A percentile compares a stretch with the other conserved stretches of the same genome.
Evolutionary conservation across 2,113 vertebrate species (phyloP).

Genomic region (Hydropotes inermis): DNA sequence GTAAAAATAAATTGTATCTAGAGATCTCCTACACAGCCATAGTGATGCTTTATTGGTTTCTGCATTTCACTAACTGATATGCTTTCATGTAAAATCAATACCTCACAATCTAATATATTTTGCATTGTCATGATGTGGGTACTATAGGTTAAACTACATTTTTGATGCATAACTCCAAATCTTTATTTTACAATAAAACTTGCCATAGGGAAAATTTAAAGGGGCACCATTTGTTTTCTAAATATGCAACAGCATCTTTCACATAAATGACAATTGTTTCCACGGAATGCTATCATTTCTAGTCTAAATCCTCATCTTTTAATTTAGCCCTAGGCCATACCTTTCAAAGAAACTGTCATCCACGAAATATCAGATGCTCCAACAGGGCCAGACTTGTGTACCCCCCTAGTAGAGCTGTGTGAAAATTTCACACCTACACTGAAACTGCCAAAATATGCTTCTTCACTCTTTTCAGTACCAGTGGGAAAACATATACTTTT

Average conservation of each 20-base stretch:
- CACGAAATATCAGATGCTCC: constrained; percentile 79
- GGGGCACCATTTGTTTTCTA: constrained; percentile 71
- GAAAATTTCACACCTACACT: constrained; percentile 74
- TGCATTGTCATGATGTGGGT: constrained; percentile 71
- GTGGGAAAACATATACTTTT: constrained; percentile 72
- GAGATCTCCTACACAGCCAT: constrained; percentile 74
- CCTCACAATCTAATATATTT: constrained; percentile 77
- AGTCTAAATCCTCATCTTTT: constrained; percentile 79
- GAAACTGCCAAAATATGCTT: constrained; percentile 73
- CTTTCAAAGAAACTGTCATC: constrained; percentile 81
- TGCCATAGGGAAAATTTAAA: constrained; percentile 73
- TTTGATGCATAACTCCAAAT: constrained; percentile 61
- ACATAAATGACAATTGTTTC: constrained; percentile 80
- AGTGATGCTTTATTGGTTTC: constrained; percentile 81
- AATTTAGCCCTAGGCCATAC: constrained; percentile 83
- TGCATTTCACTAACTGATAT: constrained; percentile 82
- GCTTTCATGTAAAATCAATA: constrained; percentile 84
- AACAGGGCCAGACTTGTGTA: constrained; percentile 70
- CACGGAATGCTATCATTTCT: constrained; percentile 74
- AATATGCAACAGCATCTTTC: constrained; percentile 71
- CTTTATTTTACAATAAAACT: constrained; percentile 70
- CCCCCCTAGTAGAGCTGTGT: constrained; percentile 68
- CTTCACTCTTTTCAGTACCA: constrained; percentile 62
- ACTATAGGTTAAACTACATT: constrained; percentile 70
- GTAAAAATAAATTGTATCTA: constrained; percentile 82